Evolutionary conservation across 2,113 vertebrate species (phyloP), one percentile per base, ranked within the genome.

Genomic region (Cyphomyrus discorhynchus): DNA sequence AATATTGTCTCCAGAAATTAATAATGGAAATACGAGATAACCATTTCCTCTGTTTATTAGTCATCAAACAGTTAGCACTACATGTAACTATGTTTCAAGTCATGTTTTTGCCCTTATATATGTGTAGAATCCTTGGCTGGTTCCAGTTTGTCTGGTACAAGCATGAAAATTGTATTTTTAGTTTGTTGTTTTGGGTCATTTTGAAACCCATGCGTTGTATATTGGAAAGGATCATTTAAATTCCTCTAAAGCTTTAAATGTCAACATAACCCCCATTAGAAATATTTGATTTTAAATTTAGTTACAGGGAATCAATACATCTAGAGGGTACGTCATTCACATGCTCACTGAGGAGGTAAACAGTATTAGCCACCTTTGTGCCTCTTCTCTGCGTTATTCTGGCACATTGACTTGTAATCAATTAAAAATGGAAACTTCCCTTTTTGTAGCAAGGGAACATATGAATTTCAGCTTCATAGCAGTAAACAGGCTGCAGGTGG

Each of bases 221-320:
- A 50, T 31, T 86, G 83, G 83, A 86, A 49, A 86, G 1, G 47
- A 46, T 85, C 2, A 85, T 86, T 86, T 86, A 1, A 50, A 50
- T 47, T 86, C 47, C 83, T 15, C 46, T 86, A 47, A 47, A 86
- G 47, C 83, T 86, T 15, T 49, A 49, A 86, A 86, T 86, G 83
- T 86, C 45, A 86, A 50, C 46, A 47, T 49, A 11, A n/a, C 83
- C 45, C 46, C 24, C 47, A 86, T 86, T 86, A 86, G 83, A 86
- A 49, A 47, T 47, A 49, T 86, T 86, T 49, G 83, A 86, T 50
- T 50, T 85, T 27, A 85, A 85, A 85, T 85, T 47, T 85, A 49
- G 24, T 47, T 85, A n/a, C 83, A 50, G 47, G 47, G 11, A 84
- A 46, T 85, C 83, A 85, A 49, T 50, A 86, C 46, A 49, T 49